Evolutionary conservation across 2,797 vertebrate genomes (phyloP).

Genomic region (Hydrocynus forskahlii): DNA sequence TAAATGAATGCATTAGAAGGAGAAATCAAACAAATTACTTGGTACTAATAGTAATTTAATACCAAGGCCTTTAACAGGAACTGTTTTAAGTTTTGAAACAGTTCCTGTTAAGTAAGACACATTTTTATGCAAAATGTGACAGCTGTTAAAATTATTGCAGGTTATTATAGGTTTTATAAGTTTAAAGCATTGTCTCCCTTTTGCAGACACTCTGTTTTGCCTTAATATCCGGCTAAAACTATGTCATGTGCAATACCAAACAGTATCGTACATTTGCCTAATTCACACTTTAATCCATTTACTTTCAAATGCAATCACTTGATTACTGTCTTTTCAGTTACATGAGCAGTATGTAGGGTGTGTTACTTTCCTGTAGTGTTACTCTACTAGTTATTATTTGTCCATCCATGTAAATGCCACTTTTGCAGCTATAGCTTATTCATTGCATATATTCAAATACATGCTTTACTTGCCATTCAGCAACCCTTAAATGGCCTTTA

Average conservation of each 20-base stretch:
- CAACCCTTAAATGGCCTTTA: background rate
- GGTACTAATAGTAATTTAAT: too few species aligned
- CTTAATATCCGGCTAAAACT: background rate
- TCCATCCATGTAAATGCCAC: background rate
- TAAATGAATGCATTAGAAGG: too few species aligned
- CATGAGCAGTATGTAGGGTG: background rate
- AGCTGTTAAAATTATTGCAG: too few species aligned
- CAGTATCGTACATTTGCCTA: background rate
- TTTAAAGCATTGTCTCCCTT: background rate
- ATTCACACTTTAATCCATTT: constrained; percentile 1
- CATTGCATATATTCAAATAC: background rate
- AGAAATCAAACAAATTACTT: too few species aligned
- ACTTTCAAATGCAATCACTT: background rate
- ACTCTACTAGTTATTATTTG: background rate
- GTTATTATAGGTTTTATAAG: too few species aligned
- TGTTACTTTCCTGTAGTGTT: background rate
- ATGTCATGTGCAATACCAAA: background rate
- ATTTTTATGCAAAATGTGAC: too few species aligned
- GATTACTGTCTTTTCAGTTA: background rate
- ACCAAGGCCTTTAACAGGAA: too few species aligned
- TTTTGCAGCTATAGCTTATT: background rate
- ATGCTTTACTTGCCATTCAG: constrained; percentile 20
- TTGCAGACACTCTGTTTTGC: background rate
- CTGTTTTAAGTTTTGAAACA: too few species aligned
- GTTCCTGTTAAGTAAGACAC: too few species aligned